Evolutionary conservation across 2,113 vertebrate species (phyloP).

Genomic region (Clupea harengus): DNA sequence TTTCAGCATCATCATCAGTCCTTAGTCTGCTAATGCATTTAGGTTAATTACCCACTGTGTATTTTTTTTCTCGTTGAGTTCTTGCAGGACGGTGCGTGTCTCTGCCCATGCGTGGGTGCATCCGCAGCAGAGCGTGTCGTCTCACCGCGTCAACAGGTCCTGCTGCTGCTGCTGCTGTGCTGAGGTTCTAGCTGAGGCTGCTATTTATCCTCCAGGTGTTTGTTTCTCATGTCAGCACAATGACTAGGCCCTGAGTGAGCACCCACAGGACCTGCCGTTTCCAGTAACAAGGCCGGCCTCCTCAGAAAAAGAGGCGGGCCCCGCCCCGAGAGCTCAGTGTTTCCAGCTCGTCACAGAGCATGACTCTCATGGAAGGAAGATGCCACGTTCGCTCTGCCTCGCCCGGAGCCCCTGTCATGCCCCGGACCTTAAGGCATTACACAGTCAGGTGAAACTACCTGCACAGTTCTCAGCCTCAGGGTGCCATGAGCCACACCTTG

Average conservation of each 20-base stretch:
- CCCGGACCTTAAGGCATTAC: background rate
- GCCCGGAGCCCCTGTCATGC: background rate
- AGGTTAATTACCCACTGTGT: constrained; percentile 6
- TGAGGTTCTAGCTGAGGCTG: background rate
- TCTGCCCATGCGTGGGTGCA: background rate
- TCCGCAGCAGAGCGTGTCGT: background rate
- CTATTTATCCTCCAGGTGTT: constrained; percentile 11
- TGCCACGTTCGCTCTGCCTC: background rate
- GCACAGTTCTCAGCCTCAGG: background rate
- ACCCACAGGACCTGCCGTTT: constrained; percentile 43
- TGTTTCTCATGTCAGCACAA: constrained; percentile 29
- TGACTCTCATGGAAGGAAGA: background rate
- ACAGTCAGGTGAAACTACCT: background rate
- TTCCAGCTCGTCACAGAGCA: background rate
- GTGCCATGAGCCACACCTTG: background rate
- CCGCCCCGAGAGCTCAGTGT: background rate
- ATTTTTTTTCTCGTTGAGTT: background rate
- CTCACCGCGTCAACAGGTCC: background rate
- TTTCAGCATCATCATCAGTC: constrained; percentile 1
- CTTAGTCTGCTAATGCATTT: constrained; percentile 8
- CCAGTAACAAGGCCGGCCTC: background rate
- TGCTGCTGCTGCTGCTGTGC: background rate
- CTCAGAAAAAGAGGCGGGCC: background rate
- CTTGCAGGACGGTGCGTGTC: background rate
- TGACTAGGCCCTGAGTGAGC: constrained; percentile 45